These are phyloP conservation scores for Ceratitis capitata DNA, from an alignment of 1,140 invertebrate genomes.

Conservation along the genomic window DNA sequence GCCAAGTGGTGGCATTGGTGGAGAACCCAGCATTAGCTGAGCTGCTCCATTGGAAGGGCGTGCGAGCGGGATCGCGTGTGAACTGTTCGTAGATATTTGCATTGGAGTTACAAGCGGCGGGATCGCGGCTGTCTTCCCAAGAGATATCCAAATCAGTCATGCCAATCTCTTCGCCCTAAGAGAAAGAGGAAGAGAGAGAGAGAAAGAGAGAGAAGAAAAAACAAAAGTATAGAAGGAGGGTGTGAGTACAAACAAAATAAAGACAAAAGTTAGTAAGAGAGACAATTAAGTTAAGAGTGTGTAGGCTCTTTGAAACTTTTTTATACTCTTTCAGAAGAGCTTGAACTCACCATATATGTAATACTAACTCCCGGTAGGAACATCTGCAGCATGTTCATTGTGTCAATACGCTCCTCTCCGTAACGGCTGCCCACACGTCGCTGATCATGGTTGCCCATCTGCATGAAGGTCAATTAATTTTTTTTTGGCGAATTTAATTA, in stretches of 20 bases:
- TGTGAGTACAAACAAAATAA: no score
- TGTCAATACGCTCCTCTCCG: slow-evolving; percentile 72
- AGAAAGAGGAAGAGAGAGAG: slow-evolving; percentile 47
- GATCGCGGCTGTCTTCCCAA: slow-evolving; percentile 68
- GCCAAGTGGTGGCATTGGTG: slow-evolving; percentile 69
- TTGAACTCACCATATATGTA: slow-evolving; percentile 75
- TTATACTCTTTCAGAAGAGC: no score
- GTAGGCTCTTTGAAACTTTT: no score
- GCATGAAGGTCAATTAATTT: background rate
- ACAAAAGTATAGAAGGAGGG: no score
- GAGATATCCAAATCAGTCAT: slow-evolving; percentile 75
- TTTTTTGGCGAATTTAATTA: no score
- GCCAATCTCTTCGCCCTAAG: slow-evolving; percentile 69
- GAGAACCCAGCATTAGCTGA: slow-evolving; percentile 62
- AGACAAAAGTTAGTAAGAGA: no score
- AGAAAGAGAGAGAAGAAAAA: background rate
- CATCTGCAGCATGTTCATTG: slow-evolving; percentile 75
- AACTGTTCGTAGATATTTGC: slow-evolving; percentile 63
- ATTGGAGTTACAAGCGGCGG: slow-evolving; percentile 69
- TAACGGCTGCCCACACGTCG: slow-evolving; percentile 71
- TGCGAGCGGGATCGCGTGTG: slow-evolving; percentile 75
- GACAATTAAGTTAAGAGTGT: no score
- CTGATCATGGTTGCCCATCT: slow-evolving; percentile 77
- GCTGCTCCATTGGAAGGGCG: slow-evolving; percentile 82
- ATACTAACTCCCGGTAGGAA: slow-evolving; percentile 79